Base-by-base conservation (phyloP, 2,888 invertebrate genomes). In the Phragmatobia fuliginosa region DNA sequence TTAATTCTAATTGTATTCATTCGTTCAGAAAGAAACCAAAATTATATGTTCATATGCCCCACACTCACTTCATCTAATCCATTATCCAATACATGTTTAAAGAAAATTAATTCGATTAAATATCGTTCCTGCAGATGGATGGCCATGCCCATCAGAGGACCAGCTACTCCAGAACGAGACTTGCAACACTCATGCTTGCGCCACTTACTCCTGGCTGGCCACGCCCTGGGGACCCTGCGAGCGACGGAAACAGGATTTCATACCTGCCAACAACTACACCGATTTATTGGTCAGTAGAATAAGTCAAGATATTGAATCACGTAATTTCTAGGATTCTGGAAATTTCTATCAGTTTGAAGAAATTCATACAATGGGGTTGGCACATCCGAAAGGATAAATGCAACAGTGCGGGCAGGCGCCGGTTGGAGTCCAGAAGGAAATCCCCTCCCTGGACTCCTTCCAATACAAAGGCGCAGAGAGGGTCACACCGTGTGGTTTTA, bases 171-270 rank as follows among this genome's bases (percentile, higher is more conserved):
- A 96, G 83, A 95, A 94, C 76, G 96, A 96, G 77, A 92, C 95
- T 0, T 96, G 96, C 85, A 96, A 96, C 85, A 92, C 91, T 0
- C 96, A 96, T 78, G 95, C 95, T 0, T 96, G 96, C 80, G 95
- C 95, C 36, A 95, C 96, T 0, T 96, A 96, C 90, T 96, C 96
- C 62, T 96, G 96, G 96, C 91, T 96, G 21, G 94, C 96, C 4
- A 93, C 96, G 0, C 96, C 96, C 0, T 96, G 96, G 96, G 96
- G 96, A 52, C 93, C 95, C 0, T 96, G 96, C 76, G 93, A 93
- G 78, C 88, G 91, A 7, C 83, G 90, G 6, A 85, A 82, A 0
- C 92, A 91, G 65, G 95, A 95, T 73, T 93, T 84, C 76, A 86
- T 90, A 49, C 91, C 94, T 0, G 75, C 80, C 32, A 88, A 84